Conservation (phyloP, 2,797 vertebrate genomes). For the Molossus molossus region DNA sequence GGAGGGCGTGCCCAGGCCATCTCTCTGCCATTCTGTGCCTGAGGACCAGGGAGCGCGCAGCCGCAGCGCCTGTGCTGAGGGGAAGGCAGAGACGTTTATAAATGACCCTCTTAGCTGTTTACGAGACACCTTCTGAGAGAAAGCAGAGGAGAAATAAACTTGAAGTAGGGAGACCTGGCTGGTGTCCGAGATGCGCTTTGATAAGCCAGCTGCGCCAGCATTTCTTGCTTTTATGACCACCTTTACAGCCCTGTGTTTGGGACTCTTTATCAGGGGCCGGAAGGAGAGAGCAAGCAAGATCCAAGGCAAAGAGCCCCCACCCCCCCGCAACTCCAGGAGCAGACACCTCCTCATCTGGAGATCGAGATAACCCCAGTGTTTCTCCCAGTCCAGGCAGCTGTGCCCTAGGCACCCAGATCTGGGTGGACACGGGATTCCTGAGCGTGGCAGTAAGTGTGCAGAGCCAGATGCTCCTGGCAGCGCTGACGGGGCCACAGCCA, state of each 20-base stretch:
- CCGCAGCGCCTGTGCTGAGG: not conserved
- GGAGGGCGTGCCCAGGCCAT: slow-evolving; percentile 16
- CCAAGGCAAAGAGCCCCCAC: slow-evolving; percentile 91
- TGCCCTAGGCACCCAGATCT: slow-evolving; percentile 92
- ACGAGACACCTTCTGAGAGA: slow-evolving; percentile 93
- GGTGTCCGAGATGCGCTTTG: slow-evolving; percentile 89
- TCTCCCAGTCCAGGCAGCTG: slow-evolving; percentile 89
- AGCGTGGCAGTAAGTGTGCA: slow-evolving; percentile 94
- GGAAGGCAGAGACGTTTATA: slow-evolving; percentile 88
- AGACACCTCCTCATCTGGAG: slow-evolving; percentile 95
- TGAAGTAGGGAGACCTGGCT: slow-evolving; percentile 92
- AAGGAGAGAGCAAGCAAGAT: slow-evolving; percentile 90
- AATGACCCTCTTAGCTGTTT: slow-evolving; percentile 93
- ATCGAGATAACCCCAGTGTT: slow-evolving; percentile 95
- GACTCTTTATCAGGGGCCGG: slow-evolving; percentile 94
- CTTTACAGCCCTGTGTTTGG: slow-evolving; percentile 94
- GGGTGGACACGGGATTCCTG: slow-evolving; percentile 93
- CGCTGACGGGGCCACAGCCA: slow-evolving; percentile 86
- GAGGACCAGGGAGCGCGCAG: not conserved
- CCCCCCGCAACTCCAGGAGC: slow-evolving; percentile 91
- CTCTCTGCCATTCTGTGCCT: not conserved
- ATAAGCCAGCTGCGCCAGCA: slow-evolving; percentile 89
- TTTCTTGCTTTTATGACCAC: slow-evolving; percentile 93
- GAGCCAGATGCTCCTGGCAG: slow-evolving; percentile 85
- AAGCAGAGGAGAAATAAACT: slow-evolving; percentile 93